Conservation (phyloP, 2,113 vertebrate genomes). For the Pygoscelis adeliae region DNA sequence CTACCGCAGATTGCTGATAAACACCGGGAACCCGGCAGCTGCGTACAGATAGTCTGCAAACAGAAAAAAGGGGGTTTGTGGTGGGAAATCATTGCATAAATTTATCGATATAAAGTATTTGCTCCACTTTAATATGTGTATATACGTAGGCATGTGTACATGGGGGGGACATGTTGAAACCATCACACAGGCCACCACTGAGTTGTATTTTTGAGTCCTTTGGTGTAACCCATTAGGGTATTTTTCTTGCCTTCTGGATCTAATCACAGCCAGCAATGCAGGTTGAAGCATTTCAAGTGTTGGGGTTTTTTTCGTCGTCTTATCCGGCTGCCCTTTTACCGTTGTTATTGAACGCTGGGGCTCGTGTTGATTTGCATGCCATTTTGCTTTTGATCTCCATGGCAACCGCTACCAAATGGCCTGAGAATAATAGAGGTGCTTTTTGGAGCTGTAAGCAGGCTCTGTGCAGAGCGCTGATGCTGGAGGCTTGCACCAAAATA, state of each 20-base stretch:
- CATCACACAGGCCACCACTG: not conserved
- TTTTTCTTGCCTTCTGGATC: slow-evolving; percentile 22
- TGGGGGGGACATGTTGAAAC: not conserved
- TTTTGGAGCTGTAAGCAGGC: slow-evolving; percentile 51
- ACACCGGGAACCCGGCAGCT: rapidly evolving
- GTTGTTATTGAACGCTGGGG: slow-evolving; percentile 55
- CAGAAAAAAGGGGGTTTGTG: rapidly evolving
- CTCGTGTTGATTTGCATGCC: slow-evolving; percentile 80
- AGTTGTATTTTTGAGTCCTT: not conserved
- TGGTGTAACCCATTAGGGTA: not conserved
- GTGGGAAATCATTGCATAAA: not conserved
- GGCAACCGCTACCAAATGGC: slow-evolving; percentile 79
- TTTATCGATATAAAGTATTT: not conserved
- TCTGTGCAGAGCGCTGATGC: slow-evolving; percentile 22
- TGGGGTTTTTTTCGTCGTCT: not conserved
- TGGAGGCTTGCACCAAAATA: not conserved
- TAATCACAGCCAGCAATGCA: slow-evolving; percentile 12
- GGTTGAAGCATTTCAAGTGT: slow-evolving; percentile 33
- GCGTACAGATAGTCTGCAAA: rapidly evolving
- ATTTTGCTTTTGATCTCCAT: slow-evolving; percentile 81
- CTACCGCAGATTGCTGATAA: not conserved
- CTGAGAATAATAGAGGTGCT: slow-evolving; percentile 73
- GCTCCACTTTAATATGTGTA: not conserved
- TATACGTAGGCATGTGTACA: rapidly evolving
- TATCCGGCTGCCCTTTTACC: slow-evolving; percentile 54